Conservation (phyloP, 2,113 vertebrate species). For the Agelaius phoeniceus region DNA sequence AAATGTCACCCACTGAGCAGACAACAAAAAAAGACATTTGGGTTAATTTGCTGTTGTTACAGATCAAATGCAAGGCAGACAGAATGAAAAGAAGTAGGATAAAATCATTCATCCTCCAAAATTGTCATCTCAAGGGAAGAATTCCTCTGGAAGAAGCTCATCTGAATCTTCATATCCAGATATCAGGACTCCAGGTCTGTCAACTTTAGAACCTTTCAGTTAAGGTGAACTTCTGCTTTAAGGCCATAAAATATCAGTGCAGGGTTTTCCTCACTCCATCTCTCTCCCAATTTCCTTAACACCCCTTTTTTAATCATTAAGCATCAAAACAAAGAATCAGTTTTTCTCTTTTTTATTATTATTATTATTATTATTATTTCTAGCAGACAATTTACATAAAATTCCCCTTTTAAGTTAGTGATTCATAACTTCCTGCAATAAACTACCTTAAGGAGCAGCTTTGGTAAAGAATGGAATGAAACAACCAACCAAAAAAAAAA, state of each 20-base stretch:
- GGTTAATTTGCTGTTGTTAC: background rate
- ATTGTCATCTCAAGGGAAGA: background rate
- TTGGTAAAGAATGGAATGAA: slow-evolving; percentile 85
- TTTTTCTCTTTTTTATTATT: slow-evolving; percentile 63
- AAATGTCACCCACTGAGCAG: background rate
- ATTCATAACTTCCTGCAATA: slow-evolving; percentile 75
- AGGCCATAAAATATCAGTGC: background rate
- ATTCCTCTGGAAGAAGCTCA: background rate
- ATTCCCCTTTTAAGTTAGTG: slow-evolving; percentile 86
- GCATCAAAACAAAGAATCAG: slow-evolving; percentile 26
- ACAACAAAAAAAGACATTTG: background rate
- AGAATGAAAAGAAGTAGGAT: background rate
- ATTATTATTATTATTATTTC: slow-evolving; percentile 72
- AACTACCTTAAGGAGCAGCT: slow-evolving; percentile 85
- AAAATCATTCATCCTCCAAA: background rate
- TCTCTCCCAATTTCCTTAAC: background rate
- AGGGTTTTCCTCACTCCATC: background rate
- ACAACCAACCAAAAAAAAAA: slow-evolving; percentile 66
- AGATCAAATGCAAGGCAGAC: background rate
- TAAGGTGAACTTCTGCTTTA: background rate
- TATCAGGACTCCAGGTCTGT: background rate
- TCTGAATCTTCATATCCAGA: background rate
- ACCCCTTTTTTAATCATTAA: background rate
- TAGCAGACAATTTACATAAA: slow-evolving; percentile 85
- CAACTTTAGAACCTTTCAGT: background rate